Conservation (phyloP, 2,888 invertebrate genomes). For the Pachymerium ferrugineum region DNA sequence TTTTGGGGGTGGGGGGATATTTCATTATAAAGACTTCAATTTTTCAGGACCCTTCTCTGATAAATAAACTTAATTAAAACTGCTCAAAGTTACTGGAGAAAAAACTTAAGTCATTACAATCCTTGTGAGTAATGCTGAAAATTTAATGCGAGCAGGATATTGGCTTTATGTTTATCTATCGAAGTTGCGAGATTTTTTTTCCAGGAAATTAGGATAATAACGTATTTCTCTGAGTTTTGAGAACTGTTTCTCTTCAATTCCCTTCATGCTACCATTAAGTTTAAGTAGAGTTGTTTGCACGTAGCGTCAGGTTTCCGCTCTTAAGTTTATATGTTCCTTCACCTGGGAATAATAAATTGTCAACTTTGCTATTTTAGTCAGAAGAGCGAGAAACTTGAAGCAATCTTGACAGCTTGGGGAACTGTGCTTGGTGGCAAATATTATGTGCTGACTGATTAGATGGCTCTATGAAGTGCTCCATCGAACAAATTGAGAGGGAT, state of each 20-base stretch:
- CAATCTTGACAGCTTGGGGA: slow-evolving; percentile 21
- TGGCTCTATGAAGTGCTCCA: slow-evolving; percentile 1
- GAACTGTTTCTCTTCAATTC: not conserved
- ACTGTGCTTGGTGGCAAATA: slow-evolving; percentile 11
- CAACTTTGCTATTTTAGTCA: slow-evolving; percentile 15
- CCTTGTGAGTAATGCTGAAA: no score
- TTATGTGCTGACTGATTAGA: slow-evolving; percentile 15
- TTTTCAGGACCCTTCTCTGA: no score
- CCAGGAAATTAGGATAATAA: not conserved
- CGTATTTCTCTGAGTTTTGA: not conserved
- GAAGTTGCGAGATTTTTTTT: not conserved
- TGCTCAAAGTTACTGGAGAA: no score
- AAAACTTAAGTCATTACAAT: no score
- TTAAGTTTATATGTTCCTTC: slow-evolving; percentile 18
- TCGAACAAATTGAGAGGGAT: not conserved
- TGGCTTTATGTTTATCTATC: not conserved
- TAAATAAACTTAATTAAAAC: no score
- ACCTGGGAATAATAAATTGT: slow-evolving; percentile 21
- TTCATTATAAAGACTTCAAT: no score
- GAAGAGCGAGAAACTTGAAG: slow-evolving; percentile 10
- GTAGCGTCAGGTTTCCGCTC: slow-evolving; percentile 18
- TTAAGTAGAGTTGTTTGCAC: slow-evolving; percentile 21
- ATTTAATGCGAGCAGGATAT: no score
- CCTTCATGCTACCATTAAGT: slow-evolving; percentile 13
- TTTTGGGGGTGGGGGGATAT: no score